phyloP scores from a whole-genome alignment of 2,113 vertebrate species.

The Hyla sarda region DNA sequence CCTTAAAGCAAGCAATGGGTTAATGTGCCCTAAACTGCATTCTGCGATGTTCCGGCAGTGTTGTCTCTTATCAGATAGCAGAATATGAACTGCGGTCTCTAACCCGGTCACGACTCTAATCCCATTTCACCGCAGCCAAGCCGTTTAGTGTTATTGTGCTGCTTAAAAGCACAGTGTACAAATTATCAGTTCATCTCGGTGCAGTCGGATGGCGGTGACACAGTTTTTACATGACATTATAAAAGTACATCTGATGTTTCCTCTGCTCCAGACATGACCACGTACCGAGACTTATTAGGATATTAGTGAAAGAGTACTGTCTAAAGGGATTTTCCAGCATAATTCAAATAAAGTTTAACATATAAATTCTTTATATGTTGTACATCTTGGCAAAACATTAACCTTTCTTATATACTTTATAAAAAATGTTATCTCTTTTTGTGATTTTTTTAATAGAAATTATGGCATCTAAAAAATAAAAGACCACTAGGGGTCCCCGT shows the following conservation, averaged over 20 bases:
- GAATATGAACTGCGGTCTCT: slow-evolving; percentile 70
- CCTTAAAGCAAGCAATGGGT: neutral
- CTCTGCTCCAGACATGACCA: neutral
- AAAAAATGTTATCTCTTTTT: no score
- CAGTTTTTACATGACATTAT: neutral
- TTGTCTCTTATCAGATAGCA: slow-evolving; percentile 73
- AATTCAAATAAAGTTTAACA: neutral
- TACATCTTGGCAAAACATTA: no score
- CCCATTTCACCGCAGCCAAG: slow-evolving; percentile 43
- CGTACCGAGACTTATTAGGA: neutral
- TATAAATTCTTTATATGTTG: no score
- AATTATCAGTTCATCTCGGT: neutral
- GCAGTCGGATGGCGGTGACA: neutral
- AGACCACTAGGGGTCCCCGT: no score
- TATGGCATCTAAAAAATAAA: no score
- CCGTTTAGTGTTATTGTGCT: neutral
- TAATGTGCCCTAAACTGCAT: slow-evolving; percentile 70
- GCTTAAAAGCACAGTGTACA: neutral
- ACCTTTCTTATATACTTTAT: no score
- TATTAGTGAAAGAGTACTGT: neutral
- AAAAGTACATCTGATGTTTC: slow-evolving; percentile 4
- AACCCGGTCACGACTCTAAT: slow-evolving; percentile 67
- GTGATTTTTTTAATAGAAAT: no score
- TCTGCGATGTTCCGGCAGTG: slow-evolving; percentile 73
- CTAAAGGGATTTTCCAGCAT: neutral